Percentiles rank a stretch among this genome's conserved stretches.
phyloP scores from a whole-genome alignment of 2,113 vertebrate genomes.

The Apodemus sylvaticus region DNA sequence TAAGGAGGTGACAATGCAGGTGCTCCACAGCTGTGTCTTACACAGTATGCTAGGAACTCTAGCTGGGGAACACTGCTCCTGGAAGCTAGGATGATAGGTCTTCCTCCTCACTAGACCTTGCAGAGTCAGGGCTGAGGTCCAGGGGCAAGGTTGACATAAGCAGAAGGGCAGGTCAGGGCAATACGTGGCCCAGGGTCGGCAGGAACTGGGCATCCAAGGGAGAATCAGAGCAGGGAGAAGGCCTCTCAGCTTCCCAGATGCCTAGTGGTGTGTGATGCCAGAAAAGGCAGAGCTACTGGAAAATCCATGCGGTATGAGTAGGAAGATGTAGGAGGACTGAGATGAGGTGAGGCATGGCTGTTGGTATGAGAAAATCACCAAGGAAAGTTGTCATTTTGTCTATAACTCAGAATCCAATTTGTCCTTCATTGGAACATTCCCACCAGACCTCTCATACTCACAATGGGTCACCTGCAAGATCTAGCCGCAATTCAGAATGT shows the following conservation, averaged over 20 bases:
- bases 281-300: not conserved
- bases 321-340: not conserved
- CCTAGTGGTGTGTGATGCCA: too few species aligned
- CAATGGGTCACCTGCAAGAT: not conserved
- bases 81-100: not conserved
- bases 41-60: not conserved
- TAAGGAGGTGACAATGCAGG: not conserved
- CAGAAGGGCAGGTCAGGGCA: not conserved
- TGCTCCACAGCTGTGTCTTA: not conserved
- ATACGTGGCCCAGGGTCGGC: too few species aligned
- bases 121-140: not conserved
- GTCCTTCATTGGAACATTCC: not conserved
- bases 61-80: not conserved
- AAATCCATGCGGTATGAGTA: rapidly evolving
- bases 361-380: not conserved
- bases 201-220: not conserved
- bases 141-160: not conserved
- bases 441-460: not conserved
- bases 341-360: not conserved
- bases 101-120: not conserved
- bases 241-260: not conserved
- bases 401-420: not conserved
- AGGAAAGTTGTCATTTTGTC: not conserved
- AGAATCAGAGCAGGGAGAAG: not conserved
- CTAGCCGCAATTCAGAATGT: not conserved